These are phyloP conservation scores for Naso thynnoides DNA, from an alignment of 2,797 vertebrate species.

Conservation along the genomic window DNA sequence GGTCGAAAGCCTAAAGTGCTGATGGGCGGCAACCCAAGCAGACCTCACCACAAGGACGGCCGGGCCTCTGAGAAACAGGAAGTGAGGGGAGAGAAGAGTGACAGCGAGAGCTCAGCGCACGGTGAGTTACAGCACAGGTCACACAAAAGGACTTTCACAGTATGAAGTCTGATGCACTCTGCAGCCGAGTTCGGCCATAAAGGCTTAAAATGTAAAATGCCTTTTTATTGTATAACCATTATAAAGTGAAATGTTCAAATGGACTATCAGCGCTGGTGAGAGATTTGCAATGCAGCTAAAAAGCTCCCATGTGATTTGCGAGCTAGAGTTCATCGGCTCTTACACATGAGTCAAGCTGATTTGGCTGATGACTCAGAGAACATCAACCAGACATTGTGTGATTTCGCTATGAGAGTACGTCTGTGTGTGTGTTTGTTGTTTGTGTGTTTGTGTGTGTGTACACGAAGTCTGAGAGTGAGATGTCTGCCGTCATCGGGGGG, in stretches of 20 bases:
- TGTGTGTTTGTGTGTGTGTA: constrained; percentile 7
- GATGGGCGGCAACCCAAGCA: constrained; percentile 47
- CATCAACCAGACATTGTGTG: constrained; percentile 41
- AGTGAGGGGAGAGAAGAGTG: constrained; percentile 59
- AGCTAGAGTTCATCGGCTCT: constrained; percentile 14
- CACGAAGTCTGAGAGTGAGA: constrained; percentile 61
- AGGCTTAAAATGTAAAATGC: not conserved
- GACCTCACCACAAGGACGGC: constrained; percentile 51
- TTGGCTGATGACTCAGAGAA: constrained; percentile 22
- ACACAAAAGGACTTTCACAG: not conserved
- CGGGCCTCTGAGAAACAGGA: constrained; percentile 60
- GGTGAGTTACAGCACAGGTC: constrained; percentile 72
- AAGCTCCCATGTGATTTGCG: not conserved
- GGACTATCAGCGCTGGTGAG: not conserved
- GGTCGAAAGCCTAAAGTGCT: constrained; percentile 81
- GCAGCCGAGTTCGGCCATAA: not conserved
- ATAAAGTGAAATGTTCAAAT: not conserved
- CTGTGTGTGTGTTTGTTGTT: constrained; percentile 9
- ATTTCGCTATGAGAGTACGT: constrained; percentile 31
- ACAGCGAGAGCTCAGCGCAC: constrained; percentile 79
- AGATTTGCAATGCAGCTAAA: not conserved
- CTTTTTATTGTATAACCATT: not conserved
- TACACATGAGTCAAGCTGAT: constrained; percentile 28
- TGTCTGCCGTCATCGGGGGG: constrained; percentile 68
- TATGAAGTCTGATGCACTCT: not conserved